phyloP scores from a whole-genome alignment of 2,797 vertebrate species.

The Rhinella marina region DNA sequence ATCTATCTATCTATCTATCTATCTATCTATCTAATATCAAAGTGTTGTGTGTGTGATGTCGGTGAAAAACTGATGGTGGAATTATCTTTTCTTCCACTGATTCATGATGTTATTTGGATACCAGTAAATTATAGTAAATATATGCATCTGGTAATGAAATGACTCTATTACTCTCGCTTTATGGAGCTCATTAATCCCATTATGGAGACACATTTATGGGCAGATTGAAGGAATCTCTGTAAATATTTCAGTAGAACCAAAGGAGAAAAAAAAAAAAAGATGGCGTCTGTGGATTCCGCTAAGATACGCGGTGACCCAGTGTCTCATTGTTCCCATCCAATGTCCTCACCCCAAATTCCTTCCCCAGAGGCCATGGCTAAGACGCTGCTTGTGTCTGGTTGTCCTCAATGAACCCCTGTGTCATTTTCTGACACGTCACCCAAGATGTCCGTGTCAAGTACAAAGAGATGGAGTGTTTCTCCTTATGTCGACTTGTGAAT shows the following conservation, averaged over 20 bases:
- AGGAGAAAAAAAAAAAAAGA: not conserved
- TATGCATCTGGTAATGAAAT: constrained; percentile 23
- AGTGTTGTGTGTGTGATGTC: too few species aligned
- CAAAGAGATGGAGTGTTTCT: constrained; percentile 20
- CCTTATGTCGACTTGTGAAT: constrained; percentile 14
- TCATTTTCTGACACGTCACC: not conserved
- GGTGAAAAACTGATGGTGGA: not conserved
- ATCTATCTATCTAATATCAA: too few species aligned
- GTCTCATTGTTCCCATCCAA: not conserved
- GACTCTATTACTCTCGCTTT: not conserved
- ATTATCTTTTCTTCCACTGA: not conserved
- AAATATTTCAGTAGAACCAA: not conserved
- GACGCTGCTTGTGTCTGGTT: not conserved
- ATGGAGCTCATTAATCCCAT: constrained; percentile 19
- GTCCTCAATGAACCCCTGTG: constrained; percentile 32
- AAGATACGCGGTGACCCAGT: not conserved
- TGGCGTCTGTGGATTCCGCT: not conserved
- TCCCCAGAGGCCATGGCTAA: not conserved
- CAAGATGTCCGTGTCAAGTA: constrained; percentile 2
- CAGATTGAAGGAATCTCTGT: not conserved
- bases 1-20: not conserved
- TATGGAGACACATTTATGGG: not conserved
- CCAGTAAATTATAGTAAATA: constrained; percentile 1
- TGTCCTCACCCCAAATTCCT: not conserved
- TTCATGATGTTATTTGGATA: not conserved